Evolutionary conservation across 2,113 vertebrate species (phyloP).

Genomic region (Onychorhynchus coronatus): DNA sequence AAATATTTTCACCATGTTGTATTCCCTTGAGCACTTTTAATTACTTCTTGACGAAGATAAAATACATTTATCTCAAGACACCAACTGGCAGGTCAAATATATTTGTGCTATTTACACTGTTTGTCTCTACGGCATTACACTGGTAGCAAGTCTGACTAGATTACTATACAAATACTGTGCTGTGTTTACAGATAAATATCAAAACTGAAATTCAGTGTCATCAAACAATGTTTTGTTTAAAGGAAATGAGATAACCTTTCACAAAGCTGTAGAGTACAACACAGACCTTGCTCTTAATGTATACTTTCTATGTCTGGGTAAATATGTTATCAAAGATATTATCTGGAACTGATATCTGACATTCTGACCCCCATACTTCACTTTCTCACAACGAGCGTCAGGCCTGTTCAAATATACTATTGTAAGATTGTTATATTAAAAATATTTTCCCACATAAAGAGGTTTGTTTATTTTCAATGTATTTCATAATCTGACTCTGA

Average conservation of each 20-base stretch:
- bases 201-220: background rate
- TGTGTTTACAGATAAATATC: background rate
- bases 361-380: background rate
- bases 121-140: background rate
- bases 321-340: background rate
- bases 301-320: background rate
- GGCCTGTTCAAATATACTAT: background rate
- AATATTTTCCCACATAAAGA: background rate
- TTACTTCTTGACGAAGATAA: background rate
- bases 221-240: background rate
- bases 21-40: background rate
- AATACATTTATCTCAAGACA: background rate
- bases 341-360: background rate
- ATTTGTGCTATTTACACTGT: background rate
- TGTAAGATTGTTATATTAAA: background rate
- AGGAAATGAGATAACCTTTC: background rate
- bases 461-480: background rate
- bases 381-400: background rate
- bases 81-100: background rate
- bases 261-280: background rate
- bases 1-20: background rate
- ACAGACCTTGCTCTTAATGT: background rate
- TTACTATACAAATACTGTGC: background rate
- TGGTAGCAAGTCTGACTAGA: background rate
- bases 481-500: background rate